Evolutionary conservation across 2,797 vertebrate genomes (phyloP), one percentile per base, ranked within the genome.

Genomic region (Sus cebifrons): DNA sequence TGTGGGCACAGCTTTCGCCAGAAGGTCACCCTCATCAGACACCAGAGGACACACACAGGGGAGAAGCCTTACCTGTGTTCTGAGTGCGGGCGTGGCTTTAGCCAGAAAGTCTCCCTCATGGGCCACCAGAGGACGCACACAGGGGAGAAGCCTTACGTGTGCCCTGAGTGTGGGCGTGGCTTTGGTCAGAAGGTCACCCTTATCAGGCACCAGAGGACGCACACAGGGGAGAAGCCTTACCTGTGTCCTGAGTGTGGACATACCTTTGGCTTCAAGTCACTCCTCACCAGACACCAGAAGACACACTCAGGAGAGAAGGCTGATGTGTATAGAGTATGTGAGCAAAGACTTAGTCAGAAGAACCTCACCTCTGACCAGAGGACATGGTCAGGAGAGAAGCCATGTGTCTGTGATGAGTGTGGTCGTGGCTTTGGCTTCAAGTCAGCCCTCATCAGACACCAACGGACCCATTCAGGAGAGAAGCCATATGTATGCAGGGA

Each of bases 31-130:
- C 96, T 97, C 18, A 68, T 97, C 60, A 94, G 92, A 15, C 97
- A 97, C 83, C 97, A 95, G 92, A 96, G 95, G 68, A 96, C 93
- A 0, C 97, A 97, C 89, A 97, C 97, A 0, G 95, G 96, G 20
- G 97, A 98, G 64, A 97, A 96, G 58, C 97, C 97, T 25, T 97
- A 95, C 12, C n/a, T 84, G 40, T 98, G 97, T 49, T 54, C 88
- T 1, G 58, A 94, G 18, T 97, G 96, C 18, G 95, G 96, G 5
- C 94, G 95, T 15, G 68, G 92, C 44, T 98, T 98, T 52, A 92
- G 93, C 25, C 97, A 97, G 56, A 97, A 97, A 93, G 93, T 95
- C 8, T 87, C 87, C 70, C 95, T 96, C 25, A 16, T 81, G 18
- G 70, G 95, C 60, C 97, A 98, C 86, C 91, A 90, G 91, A 84